phyloP scores from a whole-genome alignment of 2,888 invertebrate species.

The Lepidonotus clava region DNA sequence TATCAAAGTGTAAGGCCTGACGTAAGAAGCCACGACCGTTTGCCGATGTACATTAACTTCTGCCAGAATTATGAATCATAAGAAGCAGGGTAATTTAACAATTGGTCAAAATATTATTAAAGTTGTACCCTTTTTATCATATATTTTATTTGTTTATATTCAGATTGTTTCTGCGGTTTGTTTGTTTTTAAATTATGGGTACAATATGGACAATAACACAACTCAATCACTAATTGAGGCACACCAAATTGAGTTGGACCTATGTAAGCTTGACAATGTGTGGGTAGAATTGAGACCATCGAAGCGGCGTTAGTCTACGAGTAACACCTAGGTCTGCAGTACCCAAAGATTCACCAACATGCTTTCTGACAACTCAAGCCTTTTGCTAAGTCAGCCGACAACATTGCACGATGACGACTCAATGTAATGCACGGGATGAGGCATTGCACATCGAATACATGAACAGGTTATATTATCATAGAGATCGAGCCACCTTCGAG shows the following conservation, averaged over 20 bases:
- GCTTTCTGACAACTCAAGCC: background rate
- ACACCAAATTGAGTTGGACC: background rate
- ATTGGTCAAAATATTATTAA: no score
- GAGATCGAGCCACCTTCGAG: slow-evolving; percentile 3
- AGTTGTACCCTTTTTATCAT: no score
- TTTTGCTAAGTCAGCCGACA: background rate
- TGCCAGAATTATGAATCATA: slow-evolving; percentile 2
- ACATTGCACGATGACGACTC: slow-evolving; percentile 27
- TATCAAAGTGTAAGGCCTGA: background rate
- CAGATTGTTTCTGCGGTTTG: background rate
- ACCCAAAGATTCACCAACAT: no score
- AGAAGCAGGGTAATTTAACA: background rate
- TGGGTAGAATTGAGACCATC: background rate
- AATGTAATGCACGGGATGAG: background rate
- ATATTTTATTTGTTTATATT: no score
- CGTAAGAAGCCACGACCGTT: background rate
- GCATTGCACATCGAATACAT: background rate
- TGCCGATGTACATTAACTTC: background rate
- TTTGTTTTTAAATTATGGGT: background rate
- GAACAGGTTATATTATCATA: background rate
- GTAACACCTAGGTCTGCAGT: no score
- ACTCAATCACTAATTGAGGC: background rate
- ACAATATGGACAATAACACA: background rate
- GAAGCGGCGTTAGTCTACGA: background rate
- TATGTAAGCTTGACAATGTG: background rate